phyloP scores from a whole-genome alignment of 1,140 invertebrate species.

The Danaus plexippus region DNA sequence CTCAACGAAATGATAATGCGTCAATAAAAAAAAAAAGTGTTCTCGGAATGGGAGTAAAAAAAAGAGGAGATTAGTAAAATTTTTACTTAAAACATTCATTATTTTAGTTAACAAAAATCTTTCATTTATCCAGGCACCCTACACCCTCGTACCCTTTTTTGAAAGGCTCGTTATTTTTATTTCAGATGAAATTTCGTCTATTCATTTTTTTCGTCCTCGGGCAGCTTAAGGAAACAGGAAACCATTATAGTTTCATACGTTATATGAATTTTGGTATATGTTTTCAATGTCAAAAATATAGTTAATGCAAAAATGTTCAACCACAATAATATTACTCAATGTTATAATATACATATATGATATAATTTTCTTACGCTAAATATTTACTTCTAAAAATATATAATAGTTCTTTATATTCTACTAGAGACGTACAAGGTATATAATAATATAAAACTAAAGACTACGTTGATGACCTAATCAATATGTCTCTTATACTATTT shows the following conservation, averaged over 20 bases:
- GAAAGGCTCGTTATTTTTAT: constrained; percentile 32
- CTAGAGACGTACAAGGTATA: too few species aligned
- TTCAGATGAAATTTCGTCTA: constrained; percentile 26
- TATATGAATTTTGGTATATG: constrained; percentile 39
- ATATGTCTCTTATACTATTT: constrained; percentile 3
- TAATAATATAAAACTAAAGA: too few species aligned
- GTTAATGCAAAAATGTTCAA: too few species aligned
- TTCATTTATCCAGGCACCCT: too few species aligned
- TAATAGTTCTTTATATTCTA: too few species aligned
- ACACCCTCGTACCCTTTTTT: constrained; percentile 13
- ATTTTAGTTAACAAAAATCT: constrained; percentile 8
- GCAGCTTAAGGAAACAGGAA: constrained; percentile 56
- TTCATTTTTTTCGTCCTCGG: constrained; percentile 51
- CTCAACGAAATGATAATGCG: not conserved
- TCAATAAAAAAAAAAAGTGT: not conserved
- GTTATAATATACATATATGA: too few species aligned
- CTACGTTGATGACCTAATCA: too few species aligned
- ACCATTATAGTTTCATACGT: constrained; percentile 57
- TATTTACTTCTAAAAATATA: too few species aligned
- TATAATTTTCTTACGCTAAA: too few species aligned
- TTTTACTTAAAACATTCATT: not conserved
- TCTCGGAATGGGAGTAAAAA: constrained; percentile 1
- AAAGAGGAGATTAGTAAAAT: not conserved
- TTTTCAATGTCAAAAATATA: not conserved
- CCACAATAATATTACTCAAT: too few species aligned